Base-by-base conservation (phyloP, 2,797 vertebrate species). In the Threskiornis aethiopicus region DNA sequence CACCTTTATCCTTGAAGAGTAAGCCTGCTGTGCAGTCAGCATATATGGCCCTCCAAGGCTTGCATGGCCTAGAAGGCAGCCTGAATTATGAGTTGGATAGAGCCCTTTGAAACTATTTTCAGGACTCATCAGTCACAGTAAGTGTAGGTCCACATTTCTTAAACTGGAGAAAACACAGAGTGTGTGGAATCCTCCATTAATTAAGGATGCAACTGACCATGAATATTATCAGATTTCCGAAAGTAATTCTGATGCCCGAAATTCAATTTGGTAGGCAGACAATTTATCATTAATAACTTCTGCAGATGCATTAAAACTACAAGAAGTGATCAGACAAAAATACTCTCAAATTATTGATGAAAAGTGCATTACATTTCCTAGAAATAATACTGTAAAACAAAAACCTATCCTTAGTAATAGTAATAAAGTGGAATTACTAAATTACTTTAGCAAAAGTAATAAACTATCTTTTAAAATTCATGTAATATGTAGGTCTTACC, bases 21-120 rank as follows among this genome's bases (percentile, higher is more conserved):
- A 77, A 88, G 49, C 90, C 79, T 95, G 90, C 94, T 97, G 84
- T 80, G 93, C 77, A 93, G 79, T 94, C 95, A 93, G 88, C 93
- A 93, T 89, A 84, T 37, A 87, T 15, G 41, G 78, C 87, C 75
- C 94, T 91, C 84, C 86, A 82, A 96, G 95, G 94, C 87, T 82
- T 71, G 88, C 13, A 12, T 89, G 93, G 93, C 95, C 95, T 95
- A 92, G 52, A 89, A 95, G 91, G 64, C 88, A 95, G 52, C 25
- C 89, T 80, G 80, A 55, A 35, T 73, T 80, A 62, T 78, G 49
- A 58, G 5, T 14, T 39, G n/a, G 37, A 58, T 22, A 46, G 75
- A 89, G 80, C 64, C 89, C 59, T 86, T 31, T 3, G 80, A 88
- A 95, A 95, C 90, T 61, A 70, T 75, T 95, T 95, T 71, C 77